A percentile compares a stretch with the other conserved stretches of the same genome.
Conservation (phyloP, 2,113 vertebrate genomes). For the Sarotherodon lohbergeri region DNA sequence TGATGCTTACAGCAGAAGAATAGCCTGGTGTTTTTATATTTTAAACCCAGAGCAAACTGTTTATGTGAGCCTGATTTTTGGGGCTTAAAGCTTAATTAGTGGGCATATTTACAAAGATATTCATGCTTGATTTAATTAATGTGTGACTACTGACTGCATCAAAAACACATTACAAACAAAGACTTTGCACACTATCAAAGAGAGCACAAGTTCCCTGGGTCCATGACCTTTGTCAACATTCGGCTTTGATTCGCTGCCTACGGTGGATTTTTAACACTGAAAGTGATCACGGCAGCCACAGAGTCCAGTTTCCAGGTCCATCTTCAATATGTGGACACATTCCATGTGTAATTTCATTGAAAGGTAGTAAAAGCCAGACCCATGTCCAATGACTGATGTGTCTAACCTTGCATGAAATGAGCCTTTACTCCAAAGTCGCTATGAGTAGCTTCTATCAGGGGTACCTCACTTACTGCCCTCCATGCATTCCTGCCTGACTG, state of each 20-base stretch:
- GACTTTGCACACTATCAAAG: conserved; percentile 18
- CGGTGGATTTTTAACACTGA: conserved; percentile 20
- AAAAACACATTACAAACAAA: conserved; percentile 10
- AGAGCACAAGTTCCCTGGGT: conserved; percentile 7
- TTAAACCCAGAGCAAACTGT: neutral
- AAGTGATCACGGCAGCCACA: conserved; percentile 8
- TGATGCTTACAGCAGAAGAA: neutral
- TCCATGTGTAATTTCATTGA: conserved; percentile 66
- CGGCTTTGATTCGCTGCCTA: conserved; percentile 27
- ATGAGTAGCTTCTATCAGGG: conserved; percentile 46
- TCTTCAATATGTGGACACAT: conserved; percentile 41
- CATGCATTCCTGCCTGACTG: conserved; percentile 47
- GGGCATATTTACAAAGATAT: conserved; percentile 32
- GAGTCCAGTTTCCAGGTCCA: conserved; percentile 46
- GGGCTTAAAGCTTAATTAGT: conserved; percentile 42
- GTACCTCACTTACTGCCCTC: conserved; percentile 25
- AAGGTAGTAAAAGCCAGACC: conserved; percentile 57
- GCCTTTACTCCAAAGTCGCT: conserved; percentile 55
- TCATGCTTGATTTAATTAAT: conserved; percentile 38
- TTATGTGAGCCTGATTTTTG: conserved; percentile 1
- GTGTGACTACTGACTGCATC: conserved; percentile 1
- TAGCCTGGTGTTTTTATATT: neutral
- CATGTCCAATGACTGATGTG: conserved; percentile 70
- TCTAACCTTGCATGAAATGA: conserved; percentile 77
- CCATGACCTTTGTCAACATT: conserved; percentile 31